Evolutionary conservation across 2,888 invertebrate species (phyloP).

Genomic region (Lingula anatina): DNA sequence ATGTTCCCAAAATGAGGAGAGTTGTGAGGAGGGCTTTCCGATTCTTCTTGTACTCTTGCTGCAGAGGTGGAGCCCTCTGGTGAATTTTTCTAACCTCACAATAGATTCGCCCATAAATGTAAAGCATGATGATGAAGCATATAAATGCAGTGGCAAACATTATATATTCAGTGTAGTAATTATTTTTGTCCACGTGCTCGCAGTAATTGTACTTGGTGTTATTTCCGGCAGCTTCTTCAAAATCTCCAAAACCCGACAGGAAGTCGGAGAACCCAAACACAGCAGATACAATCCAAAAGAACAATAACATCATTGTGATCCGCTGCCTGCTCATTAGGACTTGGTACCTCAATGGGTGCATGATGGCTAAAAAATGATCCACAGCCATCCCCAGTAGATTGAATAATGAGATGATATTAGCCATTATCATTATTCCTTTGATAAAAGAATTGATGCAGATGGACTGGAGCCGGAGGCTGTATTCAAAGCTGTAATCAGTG

Average conservation of each 20-base stretch:
- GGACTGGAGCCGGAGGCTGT: constrained; percentile 15
- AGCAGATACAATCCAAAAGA: constrained; percentile 23
- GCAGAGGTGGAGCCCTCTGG: constrained; percentile 8
- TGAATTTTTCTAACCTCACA: constrained; percentile 20
- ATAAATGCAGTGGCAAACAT: constrained; percentile 24
- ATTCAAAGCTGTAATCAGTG: constrained; percentile 6
- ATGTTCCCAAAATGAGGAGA: constrained; percentile 32
- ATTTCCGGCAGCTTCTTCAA: too few relatives aligned
- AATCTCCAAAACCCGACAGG: constrained; percentile 7
- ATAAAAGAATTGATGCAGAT: constrained; percentile 25
- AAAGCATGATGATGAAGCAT: constrained; percentile 23
- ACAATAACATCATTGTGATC: constrained; percentile 18
- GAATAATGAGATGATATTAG: constrained; percentile 27
- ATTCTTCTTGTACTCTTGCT: constrained; percentile 21
- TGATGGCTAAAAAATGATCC: constrained; percentile 34
- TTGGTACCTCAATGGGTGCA: constrained; percentile 24
- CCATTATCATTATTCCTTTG: constrained; percentile 27
- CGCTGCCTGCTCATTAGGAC: constrained; percentile 17
- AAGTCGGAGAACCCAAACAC: constrained; percentile 23
- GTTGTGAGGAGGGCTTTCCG: constrained; percentile 34
- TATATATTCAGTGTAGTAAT: constrained; percentile 32
- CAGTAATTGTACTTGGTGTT: too few relatives aligned
- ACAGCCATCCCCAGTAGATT: constrained; percentile 31
- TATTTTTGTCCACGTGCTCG: constrained; percentile 24
- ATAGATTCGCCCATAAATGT: constrained; percentile 30